Base-by-base conservation (phyloP, 2,797 vertebrate species). In the Avahi laniger region DNA sequence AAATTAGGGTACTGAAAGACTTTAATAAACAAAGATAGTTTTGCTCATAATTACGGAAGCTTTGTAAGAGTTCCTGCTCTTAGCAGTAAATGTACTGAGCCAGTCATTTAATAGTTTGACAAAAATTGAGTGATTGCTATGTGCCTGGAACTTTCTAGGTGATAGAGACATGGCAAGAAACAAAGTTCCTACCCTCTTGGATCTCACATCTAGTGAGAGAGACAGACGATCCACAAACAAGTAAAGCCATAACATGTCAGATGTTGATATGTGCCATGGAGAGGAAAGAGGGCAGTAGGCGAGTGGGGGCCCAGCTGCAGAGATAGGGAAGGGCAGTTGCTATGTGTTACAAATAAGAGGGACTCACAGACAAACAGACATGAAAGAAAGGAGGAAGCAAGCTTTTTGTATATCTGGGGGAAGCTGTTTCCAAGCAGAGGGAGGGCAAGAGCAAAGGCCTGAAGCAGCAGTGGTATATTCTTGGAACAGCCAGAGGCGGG, bases 11-110 rank as follows among this genome's bases (percentile, higher is more conserved):
- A 61, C 35, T 35, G 14, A 83, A 95, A 93, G 24, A 82, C 76
- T 91, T 89, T 26, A 83, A 35, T 63, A 94, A 96, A 50, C n/a
- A 72, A 61, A 76, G 48, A 24, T 54, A 69, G 70, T 65, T 91
- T 85, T 91, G 79, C 18, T 83, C 43, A n/a, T 61, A 7, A 3
- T 94, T 81, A 70, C 2, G 70, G n/a, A 22, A 9, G 22, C 46
- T 57, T 2, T 83, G 35, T 73, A 18, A 79, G 24, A 81, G 41
- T 14, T 89, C 79, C 33, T 48, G 17, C 11, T 89, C 33, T 88
- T 57, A 61, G 30, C 41, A 20, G 1, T 76, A 89, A 91, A 79
- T 93, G 84, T 28, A 38, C 35, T 67, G 46, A 89, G 6, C n/a
- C 54, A 88, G 82, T 81, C n/a, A 78, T 41, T 86, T 82, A 73